Evolutionary conservation across 2,113 vertebrate species (phyloP), one percentile per base, ranked within the genome.

Genomic region (Pelmatolapia mariae): DNA sequence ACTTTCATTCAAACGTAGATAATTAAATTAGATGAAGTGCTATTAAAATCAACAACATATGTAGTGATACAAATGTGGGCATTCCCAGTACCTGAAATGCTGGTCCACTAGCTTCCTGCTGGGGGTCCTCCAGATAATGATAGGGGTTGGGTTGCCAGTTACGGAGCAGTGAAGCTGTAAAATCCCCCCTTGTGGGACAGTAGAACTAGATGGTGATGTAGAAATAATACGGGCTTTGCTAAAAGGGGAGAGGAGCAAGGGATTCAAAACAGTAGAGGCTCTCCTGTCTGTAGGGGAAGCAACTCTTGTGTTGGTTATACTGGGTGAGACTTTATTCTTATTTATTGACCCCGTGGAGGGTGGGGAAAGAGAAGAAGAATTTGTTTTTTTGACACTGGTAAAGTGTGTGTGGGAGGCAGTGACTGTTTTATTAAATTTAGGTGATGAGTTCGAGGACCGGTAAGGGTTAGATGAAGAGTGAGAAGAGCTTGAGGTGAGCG

Each of bases 61-160:
- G 5, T 50, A 59, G 43, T 40, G 24, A 36, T 45, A 19, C 11
- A 45, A 86, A 40, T 54, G 31, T 31, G 43, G 13, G 11, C 12
- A 66, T n/a, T 15, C 3, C 9, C 7, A 33, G 8, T 94, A 99
- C 98, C 98, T 99, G 94, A 97, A 97, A 19, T 97, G 90, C 3
- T 96, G 91, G 89, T 99, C 98, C 40, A 98, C 95, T 86, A 98
- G 96, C 81, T 97, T 97, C 89, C 96, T 98, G 13, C 93, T 96
- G 0, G 98, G 98, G 11, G 97, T 96, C 26, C 98, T 97, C 98
- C 98, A 99, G 56, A 98, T 96, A 89, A 99, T 97, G 36, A 95
- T 96, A 3, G 98, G 98, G 78, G 95, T 90, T 71, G 98, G 98
- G 87, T 97, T 97, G 47, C 98, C 98, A 16, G 97, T 96, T 79